Percentiles rank a stretch among this genome's conserved stretches.
These are phyloP conservation scores for Stratiolaelaps scimitus DNA, from an alignment of 1,140 invertebrate genomes.

Conservation along the genomic window DNA sequence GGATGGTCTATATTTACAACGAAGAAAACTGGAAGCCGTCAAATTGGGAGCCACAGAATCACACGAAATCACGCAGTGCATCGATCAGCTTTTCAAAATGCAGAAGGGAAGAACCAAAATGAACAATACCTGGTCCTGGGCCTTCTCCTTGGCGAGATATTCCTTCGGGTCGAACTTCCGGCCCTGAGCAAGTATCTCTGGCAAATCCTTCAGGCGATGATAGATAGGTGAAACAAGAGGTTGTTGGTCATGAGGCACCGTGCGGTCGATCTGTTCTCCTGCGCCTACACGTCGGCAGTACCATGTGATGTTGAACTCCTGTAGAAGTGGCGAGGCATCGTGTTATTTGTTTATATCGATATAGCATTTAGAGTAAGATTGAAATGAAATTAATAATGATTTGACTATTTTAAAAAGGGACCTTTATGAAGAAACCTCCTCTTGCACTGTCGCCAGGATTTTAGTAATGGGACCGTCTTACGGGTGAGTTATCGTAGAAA, in stretches of 20 bases:
- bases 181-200: not conserved
- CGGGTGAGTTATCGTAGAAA: no score
- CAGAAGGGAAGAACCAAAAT: no score
- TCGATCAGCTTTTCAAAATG: no score
- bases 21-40: no score
- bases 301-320: conserved; percentile 37
- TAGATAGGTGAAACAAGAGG: conserved; percentile 35
- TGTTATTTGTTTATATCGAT: not conserved
- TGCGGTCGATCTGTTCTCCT: conserved; percentile 34
- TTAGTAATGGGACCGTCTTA: no score
- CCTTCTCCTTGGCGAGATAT: conserved; percentile 34
- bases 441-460: no score
- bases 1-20: no score
- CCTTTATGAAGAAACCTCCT: no score
- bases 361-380: not conserved
- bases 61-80: no score
- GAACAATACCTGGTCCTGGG: conserved; percentile 32
- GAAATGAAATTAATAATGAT: conserved; percentile 4
- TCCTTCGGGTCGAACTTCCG: conserved; percentile 24
- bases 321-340: not conserved
- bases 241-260: conserved; percentile 34
- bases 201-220: conserved; percentile 31
- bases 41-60: no score
- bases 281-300: conserved; percentile 35
- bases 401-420: no score